These are phyloP conservation scores for Callaeas wilsoni DNA, from an alignment of 2,113 vertebrate genomes.

Conservation along the genomic window DNA sequence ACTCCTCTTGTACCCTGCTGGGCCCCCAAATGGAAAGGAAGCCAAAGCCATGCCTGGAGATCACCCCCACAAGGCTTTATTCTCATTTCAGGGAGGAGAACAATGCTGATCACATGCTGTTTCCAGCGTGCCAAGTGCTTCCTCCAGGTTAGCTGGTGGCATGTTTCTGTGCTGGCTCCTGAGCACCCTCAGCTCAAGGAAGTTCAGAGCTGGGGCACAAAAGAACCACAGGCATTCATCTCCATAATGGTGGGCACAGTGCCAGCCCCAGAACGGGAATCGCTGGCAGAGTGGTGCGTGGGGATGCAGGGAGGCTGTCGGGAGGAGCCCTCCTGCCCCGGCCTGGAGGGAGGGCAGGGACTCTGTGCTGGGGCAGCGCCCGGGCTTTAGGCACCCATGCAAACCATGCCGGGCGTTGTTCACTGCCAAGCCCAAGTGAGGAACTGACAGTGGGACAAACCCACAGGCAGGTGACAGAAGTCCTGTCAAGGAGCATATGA, in stretches of 20 bases:
- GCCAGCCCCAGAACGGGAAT: neutral
- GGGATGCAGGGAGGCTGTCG: neutral
- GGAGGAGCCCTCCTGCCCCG: neutral
- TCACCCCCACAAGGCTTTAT: neutral
- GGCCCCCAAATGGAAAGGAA: neutral
- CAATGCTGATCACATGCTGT: rapidly evolving
- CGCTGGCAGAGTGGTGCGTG: rapidly evolving
- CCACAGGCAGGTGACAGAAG: neutral
- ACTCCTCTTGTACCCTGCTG: neutral
- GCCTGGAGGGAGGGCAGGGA: neutral
- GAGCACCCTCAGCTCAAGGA: neutral
- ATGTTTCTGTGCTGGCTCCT: rapidly evolving
- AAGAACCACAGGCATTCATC: neutral
- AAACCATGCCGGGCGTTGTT: rapidly evolving
- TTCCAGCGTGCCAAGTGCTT: neutral
- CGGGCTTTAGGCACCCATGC: rapidly evolving
- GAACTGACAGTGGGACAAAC: neutral
- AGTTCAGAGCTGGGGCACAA: neutral
- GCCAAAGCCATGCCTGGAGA: neutral
- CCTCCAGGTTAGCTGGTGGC: neutral
- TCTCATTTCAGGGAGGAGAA: neutral
- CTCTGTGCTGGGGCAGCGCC: rapidly evolving
- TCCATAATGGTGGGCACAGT: rapidly evolving
- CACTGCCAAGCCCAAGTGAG: rapidly evolving
- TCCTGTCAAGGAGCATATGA: rapidly evolving